Base-by-base conservation (phyloP, 2,113 vertebrate species). In the Burhinus oedicnemus region DNA sequence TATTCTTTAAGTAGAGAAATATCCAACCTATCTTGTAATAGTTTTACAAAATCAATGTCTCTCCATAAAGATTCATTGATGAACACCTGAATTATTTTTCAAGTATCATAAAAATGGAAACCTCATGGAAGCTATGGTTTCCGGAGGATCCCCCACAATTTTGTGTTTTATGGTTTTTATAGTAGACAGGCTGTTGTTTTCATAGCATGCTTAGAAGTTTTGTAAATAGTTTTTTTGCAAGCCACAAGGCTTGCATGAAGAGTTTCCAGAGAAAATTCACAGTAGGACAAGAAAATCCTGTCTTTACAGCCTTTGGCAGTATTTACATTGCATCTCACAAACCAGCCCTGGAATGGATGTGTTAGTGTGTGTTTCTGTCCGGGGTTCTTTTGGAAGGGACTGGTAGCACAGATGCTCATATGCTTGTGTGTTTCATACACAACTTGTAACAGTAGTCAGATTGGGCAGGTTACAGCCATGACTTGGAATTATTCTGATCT, bases 401-500 rank as follows among this genome's bases (percentile, higher is more conserved):
- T 30, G 27, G 14, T 14, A 34, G 13, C 6, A 7, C 1, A 15
- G 49, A 26, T 45, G 45, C n/a, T 77, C 9, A 1, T 30, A 2
- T 22, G 12, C 27, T 54, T 9, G 5, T 42, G 27, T 27, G 51
- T 80, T 72, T 61, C 22, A 3, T 27, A 13, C 12, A 23, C 51
- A 70, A 17, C 8, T 36, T 15, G 2, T 17, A 16, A 14, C 2
- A 2, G 11, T 3, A 17, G 4, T 49, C 58, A 34, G 30, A 26
- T 52, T 52, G 54, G 30, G 15, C 8, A 27, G 21, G 38, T 60
- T 25, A 49, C 21, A 55, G 32, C 21, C 55, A 10, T 44, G 30
- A 6, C 40, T 47, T 0, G 0, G 7, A 51, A 38, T 15, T 10
- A 26, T 42, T 75, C 70, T 61, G 66, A 19, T 65, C 4, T 11